A percentile compares a stretch with the other conserved stretches of the same genome.
phyloP scores from a whole-genome alignment of 2,797 vertebrate species.

The Calcarius lapponicus region DNA sequence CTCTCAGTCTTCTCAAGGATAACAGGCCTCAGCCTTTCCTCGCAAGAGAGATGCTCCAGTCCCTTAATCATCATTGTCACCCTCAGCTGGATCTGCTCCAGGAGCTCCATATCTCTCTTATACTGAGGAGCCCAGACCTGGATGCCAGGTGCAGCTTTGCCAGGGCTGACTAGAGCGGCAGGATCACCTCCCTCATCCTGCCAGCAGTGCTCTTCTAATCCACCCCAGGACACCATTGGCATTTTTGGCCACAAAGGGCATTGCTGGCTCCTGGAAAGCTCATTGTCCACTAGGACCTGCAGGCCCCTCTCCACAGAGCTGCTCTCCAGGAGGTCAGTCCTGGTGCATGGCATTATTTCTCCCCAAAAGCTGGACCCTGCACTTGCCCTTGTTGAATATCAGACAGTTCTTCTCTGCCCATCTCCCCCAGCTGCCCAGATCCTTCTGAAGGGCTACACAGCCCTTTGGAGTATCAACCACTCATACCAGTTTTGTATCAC shows the following conservation, averaged over 20 bases:
- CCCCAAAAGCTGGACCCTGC: not conserved
- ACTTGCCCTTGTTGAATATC: not conserved
- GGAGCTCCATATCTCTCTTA: not conserved
- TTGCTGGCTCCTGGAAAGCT: not conserved
- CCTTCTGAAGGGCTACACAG: not conserved
- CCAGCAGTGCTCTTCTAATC: not conserved
- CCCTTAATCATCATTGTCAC: not conserved
- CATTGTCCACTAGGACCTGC: not conserved
- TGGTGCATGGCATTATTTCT: not conserved
- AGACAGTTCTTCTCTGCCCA: not conserved
- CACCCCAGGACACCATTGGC: not conserved
- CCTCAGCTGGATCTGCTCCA: not conserved
- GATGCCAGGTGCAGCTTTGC: not conserved
- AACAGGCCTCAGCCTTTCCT: not conserved
- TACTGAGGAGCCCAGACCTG: not conserved
- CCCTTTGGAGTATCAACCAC: not conserved
- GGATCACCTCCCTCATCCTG: not conserved
- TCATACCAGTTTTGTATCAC: not conserved
- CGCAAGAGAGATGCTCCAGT: not conserved
- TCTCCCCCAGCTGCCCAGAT: fast-evolving
- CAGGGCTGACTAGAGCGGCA: not conserved
- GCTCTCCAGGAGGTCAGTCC: not conserved
- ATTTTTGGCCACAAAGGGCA: not conserved
- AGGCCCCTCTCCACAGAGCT: not conserved
- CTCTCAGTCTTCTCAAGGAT: not conserved